Evolutionary conservation across 2,113 vertebrate species (phyloP).

Genomic region (Gallinago media): DNA sequence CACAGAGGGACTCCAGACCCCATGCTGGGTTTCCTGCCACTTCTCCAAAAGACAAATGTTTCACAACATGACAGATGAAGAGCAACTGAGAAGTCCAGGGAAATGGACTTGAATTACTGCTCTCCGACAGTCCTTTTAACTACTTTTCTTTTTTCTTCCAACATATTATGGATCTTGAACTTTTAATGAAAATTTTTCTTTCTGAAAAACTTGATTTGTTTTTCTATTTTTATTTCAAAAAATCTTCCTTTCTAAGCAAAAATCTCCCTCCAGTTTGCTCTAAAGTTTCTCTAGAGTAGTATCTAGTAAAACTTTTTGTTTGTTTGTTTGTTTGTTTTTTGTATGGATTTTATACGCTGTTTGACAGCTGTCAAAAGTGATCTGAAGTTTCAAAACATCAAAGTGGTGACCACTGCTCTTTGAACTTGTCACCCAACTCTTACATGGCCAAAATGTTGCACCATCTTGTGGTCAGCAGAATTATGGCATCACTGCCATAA

Average conservation of each 20-base stretch:
- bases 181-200: not conserved
- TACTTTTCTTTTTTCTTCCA: not conserved
- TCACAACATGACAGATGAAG: not conserved
- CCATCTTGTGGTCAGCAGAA: not conserved
- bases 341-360: not conserved
- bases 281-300: not conserved
- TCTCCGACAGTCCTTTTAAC: not conserved
- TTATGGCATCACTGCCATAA: not conserved
- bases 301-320: not conserved
- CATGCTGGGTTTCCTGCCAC: not conserved
- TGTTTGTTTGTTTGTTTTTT: not conserved
- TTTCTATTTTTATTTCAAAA: not conserved
- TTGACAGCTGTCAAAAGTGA: not conserved
- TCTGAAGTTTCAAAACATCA: not conserved
- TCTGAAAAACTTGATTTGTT: fast-evolving
- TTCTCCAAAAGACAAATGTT: not conserved
- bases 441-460: not conserved
- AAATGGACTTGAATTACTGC: not conserved
- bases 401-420: not conserved
- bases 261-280: not conserved
- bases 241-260: not conserved
- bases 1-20: not conserved
- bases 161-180: not conserved
- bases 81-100: not conserved
- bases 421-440: fast-evolving